Conservation (phyloP, 2,113 vertebrate species). For the Blennius ocellaris region DNA sequence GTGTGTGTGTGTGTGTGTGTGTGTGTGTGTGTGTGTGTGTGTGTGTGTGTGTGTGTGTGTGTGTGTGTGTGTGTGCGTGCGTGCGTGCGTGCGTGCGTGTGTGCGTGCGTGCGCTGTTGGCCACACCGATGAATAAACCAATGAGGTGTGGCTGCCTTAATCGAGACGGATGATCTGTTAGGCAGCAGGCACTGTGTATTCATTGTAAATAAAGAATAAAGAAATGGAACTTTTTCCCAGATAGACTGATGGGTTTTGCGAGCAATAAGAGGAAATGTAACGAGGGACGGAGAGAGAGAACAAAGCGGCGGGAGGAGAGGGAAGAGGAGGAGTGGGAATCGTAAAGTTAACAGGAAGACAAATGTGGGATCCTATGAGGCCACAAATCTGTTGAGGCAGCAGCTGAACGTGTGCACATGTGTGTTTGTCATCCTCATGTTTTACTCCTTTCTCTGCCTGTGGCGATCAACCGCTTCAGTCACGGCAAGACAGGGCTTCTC, state of each 20-base stretch:
- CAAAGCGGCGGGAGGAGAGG: background rate
- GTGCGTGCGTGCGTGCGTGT: background rate
- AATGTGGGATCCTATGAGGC: slow-evolving; percentile 19
- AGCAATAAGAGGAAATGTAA: background rate
- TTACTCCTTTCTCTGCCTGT: slow-evolving; percentile 15
- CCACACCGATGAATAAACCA: background rate
- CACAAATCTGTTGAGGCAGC: slow-evolving; percentile 43
- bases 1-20: background rate
- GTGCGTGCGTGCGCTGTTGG: background rate
- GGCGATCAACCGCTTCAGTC: background rate
- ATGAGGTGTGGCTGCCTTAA: background rate
- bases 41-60: background rate
- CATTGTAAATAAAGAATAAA: slow-evolving; percentile 1
- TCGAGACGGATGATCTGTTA: background rate
- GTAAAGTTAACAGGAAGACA: slow-evolving; percentile 16
- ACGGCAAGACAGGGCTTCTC: background rate
- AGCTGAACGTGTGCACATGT: slow-evolving; percentile 24
- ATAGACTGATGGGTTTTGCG: background rate
- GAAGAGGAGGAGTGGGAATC: slow-evolving; percentile 1
- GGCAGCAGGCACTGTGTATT: background rate
- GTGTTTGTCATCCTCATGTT: slow-evolving; percentile 3
- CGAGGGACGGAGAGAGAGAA: background rate
- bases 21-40: too few species aligned
- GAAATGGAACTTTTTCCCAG: slow-evolving; percentile 30
- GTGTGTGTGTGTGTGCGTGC: background rate